Evolutionary conservation across 2,113 vertebrate species (phyloP).

Genomic region (Columbina picui): DNA sequence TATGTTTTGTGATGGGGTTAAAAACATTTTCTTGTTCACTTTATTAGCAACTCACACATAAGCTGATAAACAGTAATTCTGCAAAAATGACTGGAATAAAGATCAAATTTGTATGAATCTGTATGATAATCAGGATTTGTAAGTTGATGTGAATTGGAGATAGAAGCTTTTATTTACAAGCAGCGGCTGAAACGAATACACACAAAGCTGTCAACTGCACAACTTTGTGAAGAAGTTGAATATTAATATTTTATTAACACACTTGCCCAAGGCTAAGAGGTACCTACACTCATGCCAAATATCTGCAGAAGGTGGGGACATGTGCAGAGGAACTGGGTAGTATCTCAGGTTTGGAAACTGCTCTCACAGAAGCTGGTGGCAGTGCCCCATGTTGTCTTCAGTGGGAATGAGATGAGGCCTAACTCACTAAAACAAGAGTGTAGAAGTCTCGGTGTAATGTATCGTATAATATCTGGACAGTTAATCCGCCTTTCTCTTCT

Average conservation of each 20-base stretch:
- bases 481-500: slow-evolving; percentile 37
- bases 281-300: accelerated
- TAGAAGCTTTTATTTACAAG: neutral
- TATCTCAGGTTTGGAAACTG: neutral
- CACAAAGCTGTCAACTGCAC: neutral
- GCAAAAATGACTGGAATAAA: neutral
- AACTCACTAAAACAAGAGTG: neutral
- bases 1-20: neutral
- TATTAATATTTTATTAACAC: neutral
- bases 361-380: neutral
- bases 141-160: neutral
- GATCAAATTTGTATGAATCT: neutral
- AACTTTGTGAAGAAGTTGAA: neutral
- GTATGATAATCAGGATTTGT: neutral
- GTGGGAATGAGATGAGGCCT: neutral
- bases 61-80: neutral
- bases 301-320: neutral
- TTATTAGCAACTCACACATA: neutral
- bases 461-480: neutral
- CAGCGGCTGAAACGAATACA: accelerated
- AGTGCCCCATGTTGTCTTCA: neutral
- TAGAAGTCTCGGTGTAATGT: neutral
- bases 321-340: neutral
- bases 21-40: neutral
- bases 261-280: neutral